Evolutionary conservation across 2,888 invertebrate genomes (phyloP).

Genomic region (Poecilus cupreus): DNA sequence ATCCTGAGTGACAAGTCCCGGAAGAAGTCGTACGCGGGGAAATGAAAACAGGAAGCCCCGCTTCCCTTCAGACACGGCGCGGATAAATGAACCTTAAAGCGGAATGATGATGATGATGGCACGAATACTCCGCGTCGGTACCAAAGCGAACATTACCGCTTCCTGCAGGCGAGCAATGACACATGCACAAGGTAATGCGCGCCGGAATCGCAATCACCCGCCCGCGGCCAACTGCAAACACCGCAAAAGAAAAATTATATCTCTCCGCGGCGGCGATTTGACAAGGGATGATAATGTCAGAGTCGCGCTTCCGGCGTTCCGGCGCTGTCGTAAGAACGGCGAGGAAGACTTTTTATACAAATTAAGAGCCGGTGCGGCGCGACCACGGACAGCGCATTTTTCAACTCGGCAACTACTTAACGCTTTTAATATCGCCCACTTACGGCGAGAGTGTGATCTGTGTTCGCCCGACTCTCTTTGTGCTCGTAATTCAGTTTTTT

Average conservation of each 20-base stretch:
- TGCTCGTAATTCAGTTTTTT: slow-evolving; percentile 57
- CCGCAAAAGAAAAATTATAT: slow-evolving; percentile 58
- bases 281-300: slow-evolving; percentile 57
- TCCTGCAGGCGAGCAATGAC: slow-evolving; percentile 12
- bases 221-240: slow-evolving; percentile 50
- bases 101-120: slow-evolving; percentile 72
- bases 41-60: slow-evolving; percentile 71
- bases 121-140: background rate
- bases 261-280: slow-evolving; percentile 57
- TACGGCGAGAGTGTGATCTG: slow-evolving; percentile 56
- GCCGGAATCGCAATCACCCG: slow-evolving; percentile 32
- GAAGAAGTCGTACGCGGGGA: slow-evolving; percentile 70
- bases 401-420: slow-evolving; percentile 61
- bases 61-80: background rate
- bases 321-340: slow-evolving; percentile 4
- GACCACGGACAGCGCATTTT: slow-evolving; percentile 59
- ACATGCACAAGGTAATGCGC: slow-evolving; percentile 31
- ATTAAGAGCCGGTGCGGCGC: slow-evolving; percentile 51
- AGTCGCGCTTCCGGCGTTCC: slow-evolving; percentile 41
- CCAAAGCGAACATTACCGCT: background rate
- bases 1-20: slow-evolving; percentile 72
- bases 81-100: slow-evolving; percentile 73
- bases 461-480: slow-evolving; percentile 42
- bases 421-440: slow-evolving; percentile 60
- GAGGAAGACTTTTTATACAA: slow-evolving; percentile 42